phyloP scores from a whole-genome alignment of 2,888 invertebrate genomes.

The Embidobia sp. region DNA sequence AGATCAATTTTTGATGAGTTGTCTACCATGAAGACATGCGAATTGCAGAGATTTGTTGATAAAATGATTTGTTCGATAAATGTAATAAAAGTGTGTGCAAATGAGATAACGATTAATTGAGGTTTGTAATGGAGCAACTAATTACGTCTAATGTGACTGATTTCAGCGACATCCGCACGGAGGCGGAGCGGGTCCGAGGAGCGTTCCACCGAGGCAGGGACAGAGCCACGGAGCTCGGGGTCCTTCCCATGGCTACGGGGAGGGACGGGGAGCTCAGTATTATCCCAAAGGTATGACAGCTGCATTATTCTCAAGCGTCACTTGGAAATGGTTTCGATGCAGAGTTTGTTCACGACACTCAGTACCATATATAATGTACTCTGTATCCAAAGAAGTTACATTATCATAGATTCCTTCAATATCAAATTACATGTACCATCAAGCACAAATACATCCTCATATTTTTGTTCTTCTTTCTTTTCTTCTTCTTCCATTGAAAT shows the following conservation, averaged over 20 bases:
- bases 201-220: conserved; percentile 75
- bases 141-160: neutral
- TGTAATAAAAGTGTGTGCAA: too few species aligned
- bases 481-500: conserved; percentile 10
- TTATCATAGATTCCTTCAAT: conserved; percentile 5
- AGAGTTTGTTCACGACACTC: conserved; percentile 52
- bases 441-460: too few species aligned
- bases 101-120: too few species aligned
- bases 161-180: conserved; percentile 82
- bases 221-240: conserved; percentile 81
- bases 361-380: neutral
- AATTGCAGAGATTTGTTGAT: too few species aligned
- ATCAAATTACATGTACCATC: neutral
- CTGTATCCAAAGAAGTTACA: conserved; percentile 1
- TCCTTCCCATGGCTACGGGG: conserved; percentile 87
- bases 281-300: conserved; percentile 86
- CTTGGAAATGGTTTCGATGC: conserved; percentile 43
- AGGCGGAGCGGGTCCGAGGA: conserved; percentile 76
- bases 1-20: too few species aligned
- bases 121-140: too few species aligned
- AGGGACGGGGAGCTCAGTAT: conserved; percentile 87
- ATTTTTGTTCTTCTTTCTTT: too few species aligned
- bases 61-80: too few species aligned
- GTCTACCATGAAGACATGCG: too few species aligned
- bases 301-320: conserved; percentile 14